These are phyloP conservation scores for Tamias sibiricus DNA, from an alignment of 2,113 vertebrate species.

Conservation along the genomic window DNA sequence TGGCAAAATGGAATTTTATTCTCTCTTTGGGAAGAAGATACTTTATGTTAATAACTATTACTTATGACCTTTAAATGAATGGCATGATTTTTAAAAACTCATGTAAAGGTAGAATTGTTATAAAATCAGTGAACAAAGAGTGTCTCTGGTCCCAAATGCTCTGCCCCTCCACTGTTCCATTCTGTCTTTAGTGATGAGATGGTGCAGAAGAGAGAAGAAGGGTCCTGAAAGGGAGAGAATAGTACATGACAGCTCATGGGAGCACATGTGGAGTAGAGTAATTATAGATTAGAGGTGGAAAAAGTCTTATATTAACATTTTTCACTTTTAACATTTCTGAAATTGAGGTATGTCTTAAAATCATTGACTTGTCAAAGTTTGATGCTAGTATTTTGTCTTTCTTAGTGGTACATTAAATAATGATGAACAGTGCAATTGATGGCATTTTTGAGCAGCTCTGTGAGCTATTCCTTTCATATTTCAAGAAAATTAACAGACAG, in stretches of 20 bases:
- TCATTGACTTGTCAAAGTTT: slow-evolving; percentile 16
- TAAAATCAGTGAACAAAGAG: not conserved
- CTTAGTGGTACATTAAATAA: slow-evolving; percentile 3
- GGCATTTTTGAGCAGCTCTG: slow-evolving; percentile 27
- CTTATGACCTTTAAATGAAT: slow-evolving; percentile 27
- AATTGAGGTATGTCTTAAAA: not conserved
- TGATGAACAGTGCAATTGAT: not conserved
- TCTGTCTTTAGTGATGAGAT: not conserved
- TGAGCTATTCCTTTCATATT: not conserved
- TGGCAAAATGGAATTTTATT: slow-evolving; percentile 49
- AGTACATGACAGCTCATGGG: not conserved
- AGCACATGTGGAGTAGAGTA: not conserved
- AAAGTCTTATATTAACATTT: not conserved
- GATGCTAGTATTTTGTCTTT: slow-evolving; percentile 43
- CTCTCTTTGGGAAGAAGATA: slow-evolving; percentile 55
- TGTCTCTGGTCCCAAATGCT: not conserved
- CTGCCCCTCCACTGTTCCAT: not conserved
- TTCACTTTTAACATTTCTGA: slow-evolving; percentile 47
- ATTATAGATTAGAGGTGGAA: not conserved
- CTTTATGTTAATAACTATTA: slow-evolving; percentile 55
- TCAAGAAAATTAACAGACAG: not conserved
- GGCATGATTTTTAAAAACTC: slow-evolving; percentile 35
- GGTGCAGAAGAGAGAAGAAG: not conserved
- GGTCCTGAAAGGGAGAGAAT: not conserved
- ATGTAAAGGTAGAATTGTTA: not conserved